Percentiles rank a stretch among this genome's conserved stretches.
Evolutionary conservation across 1,140 invertebrate genomes (phyloP).

Genomic region (Aphis craccivora): DNA sequence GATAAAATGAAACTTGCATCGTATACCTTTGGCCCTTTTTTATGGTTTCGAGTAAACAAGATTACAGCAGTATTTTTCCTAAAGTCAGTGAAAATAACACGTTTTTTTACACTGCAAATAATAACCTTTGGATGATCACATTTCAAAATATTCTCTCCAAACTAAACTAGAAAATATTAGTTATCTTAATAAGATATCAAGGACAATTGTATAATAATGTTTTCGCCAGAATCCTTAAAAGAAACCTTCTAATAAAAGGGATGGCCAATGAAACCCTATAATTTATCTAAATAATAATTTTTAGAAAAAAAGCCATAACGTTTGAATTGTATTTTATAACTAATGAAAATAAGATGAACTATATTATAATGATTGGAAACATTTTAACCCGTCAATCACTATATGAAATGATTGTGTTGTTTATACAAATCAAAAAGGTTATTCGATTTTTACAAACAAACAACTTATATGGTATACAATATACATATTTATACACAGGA

Average conservation of each 20-base stretch:
- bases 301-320: neutral
- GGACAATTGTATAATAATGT: slow-evolving; percentile 2
- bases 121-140: neutral
- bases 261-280: neutral
- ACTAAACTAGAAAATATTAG: neutral
- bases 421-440: neutral
- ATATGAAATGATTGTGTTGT: neutral
- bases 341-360: slow-evolving; percentile 12
- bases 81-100: neutral
- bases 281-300: neutral
- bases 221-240: slow-evolving; percentile 1
- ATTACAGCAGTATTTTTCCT: neutral
- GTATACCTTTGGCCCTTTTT: slow-evolving; percentile 52
- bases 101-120: neutral
- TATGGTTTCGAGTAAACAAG: slow-evolving; percentile 36
- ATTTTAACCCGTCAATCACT: too few relatives aligned
- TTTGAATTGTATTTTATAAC: neutral
- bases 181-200: neutral
- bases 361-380: neutral
- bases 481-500: neutral
- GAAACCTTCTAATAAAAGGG: neutral
- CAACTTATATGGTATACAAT: neutral
- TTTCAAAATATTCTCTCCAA: neutral
- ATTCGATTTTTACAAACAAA: neutral
- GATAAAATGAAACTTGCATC: slow-evolving; percentile 51